These are phyloP conservation scores for Drosophila sp. DNA, from an alignment of 1,140 invertebrate genomes.

Conservation along the genomic window DNA sequence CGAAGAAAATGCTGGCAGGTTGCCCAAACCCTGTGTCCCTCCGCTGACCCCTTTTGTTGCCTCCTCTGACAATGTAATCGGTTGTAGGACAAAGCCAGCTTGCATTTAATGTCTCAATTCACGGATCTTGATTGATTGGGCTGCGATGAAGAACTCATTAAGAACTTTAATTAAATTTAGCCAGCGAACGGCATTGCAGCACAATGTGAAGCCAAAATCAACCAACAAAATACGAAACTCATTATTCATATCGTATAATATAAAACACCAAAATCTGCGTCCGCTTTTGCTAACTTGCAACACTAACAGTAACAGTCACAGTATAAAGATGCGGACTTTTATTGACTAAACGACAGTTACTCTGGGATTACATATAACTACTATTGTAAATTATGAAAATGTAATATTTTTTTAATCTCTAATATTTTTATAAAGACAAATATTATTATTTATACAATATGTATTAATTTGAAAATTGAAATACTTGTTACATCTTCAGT, in stretches of 20 bases:
- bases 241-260: conserved; percentile 70
- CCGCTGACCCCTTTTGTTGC: not conserved
- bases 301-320: too few relatives aligned
- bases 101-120: conserved; percentile 58
- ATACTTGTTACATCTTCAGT: too few relatives aligned
- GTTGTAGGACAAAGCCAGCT: conserved; percentile 60
- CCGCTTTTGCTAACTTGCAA: not conserved
- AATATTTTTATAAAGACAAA: too few relatives aligned
- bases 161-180: conserved; percentile 80
- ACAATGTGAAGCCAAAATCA: conserved; percentile 17
- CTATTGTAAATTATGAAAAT: too few relatives aligned
- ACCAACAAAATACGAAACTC: conserved; percentile 39
- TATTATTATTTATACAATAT: too few relatives aligned
- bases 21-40: conserved; percentile 36
- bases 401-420: not conserved
- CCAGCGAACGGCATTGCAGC: conserved; percentile 24
- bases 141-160: conserved; percentile 76
- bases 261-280: not conserved
- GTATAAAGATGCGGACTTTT: too few relatives aligned
- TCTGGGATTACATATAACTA: too few relatives aligned
- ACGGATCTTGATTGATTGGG: conserved; percentile 67
- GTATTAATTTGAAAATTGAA: too few relatives aligned
- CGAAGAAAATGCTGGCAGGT: conserved; percentile 48
- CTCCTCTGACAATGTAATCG: conserved; percentile 58
- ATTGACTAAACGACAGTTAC: too few relatives aligned